Percentiles rank a stretch among this genome's conserved stretches.
These are phyloP conservation scores for Pluvianellus socialis DNA, from an alignment of 2,113 vertebrate species.

Conservation along the genomic window DNA sequence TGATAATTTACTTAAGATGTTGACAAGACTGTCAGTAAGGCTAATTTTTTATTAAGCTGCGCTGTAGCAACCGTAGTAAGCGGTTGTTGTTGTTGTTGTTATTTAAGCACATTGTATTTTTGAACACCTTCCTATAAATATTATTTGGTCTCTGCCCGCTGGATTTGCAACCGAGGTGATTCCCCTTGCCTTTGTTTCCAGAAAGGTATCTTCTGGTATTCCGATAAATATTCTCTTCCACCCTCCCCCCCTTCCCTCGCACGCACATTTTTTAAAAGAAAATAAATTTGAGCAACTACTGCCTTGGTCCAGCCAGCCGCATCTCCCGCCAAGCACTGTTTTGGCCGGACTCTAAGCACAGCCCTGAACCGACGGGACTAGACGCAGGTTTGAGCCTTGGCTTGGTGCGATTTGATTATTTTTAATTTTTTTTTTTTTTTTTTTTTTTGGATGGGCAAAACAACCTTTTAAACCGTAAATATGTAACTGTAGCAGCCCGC, in stretches of 20 bases:
- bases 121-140: slow-evolving; percentile 20
- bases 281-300: slow-evolving; percentile 4
- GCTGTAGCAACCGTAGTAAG: slow-evolving; percentile 17
- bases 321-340: not conserved
- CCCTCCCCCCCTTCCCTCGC: not conserved
- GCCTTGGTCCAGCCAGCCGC: not conserved
- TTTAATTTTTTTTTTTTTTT: not conserved
- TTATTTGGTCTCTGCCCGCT: slow-evolving; percentile 24
- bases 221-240: not conserved
- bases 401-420: not conserved
- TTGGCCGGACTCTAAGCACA: not conserved
- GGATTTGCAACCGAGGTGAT: slow-evolving; percentile 14
- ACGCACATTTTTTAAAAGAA: not conserved
- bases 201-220: slow-evolving; percentile 34
- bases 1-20: slow-evolving; percentile 75
- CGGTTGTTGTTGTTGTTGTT: slow-evolving; percentile 47
- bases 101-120: slow-evolving; percentile 11
- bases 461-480: not conserved
- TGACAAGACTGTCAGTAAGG: slow-evolving; percentile 70
- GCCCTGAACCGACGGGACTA: not conserved
- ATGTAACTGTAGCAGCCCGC: not conserved
- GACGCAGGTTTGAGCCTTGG: not conserved
- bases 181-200: slow-evolving; percentile 51
- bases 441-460: not conserved
- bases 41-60: slow-evolving; percentile 68